Evolutionary conservation across 2,888 invertebrate species (phyloP).

Genomic region (Cephus nigrinus): DNA sequence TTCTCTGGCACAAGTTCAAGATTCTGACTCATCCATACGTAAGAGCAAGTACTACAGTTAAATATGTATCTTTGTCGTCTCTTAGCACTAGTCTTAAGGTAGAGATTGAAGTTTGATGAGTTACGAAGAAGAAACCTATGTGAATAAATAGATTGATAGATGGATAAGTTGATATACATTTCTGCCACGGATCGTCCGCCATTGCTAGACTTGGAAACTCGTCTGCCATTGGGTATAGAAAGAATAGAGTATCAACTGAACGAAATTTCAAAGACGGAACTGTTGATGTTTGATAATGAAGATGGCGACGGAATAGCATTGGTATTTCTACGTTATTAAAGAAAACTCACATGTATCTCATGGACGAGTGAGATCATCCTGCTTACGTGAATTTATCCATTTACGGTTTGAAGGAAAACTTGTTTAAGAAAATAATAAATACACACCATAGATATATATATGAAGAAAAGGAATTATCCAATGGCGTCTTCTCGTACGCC

Average conservation of each 20-base stretch:
- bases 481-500: background rate
- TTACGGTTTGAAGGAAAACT: background rate
- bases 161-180: background rate
- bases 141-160: background rate
- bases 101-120: background rate
- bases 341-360: background rate
- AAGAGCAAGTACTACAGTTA: background rate
- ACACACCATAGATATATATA: background rate
- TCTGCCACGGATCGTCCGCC: background rate
- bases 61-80: background rate
- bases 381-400: background rate
- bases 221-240: background rate
- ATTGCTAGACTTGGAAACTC: background rate
- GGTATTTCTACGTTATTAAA: background rate
- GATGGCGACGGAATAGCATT: background rate
- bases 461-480: background rate
- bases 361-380: background rate
- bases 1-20: slow-evolving; percentile 1
- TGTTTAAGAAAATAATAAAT: background rate
- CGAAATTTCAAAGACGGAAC: background rate
- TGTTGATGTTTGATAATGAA: background rate
- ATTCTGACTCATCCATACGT: background rate
- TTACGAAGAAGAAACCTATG: background rate
- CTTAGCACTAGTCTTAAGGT: background rate
- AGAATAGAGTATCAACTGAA: background rate